Base-by-base conservation (phyloP, 1,140 invertebrate species). In the Whitmania pigra region DNA sequence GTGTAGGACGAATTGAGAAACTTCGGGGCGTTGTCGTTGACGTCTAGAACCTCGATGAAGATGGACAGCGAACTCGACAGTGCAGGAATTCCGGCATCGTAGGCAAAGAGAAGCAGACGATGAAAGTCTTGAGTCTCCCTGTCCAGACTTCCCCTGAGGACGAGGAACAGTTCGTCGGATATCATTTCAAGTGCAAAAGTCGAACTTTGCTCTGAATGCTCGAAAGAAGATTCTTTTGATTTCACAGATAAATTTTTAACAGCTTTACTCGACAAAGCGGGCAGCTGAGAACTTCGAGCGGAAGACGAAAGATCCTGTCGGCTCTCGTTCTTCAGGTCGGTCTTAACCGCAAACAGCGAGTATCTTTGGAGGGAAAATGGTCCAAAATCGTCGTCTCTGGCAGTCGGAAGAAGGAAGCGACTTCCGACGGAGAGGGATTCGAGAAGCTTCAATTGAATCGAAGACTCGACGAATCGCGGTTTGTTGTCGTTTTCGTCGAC, bases 21-120 rank as follows among this genome's bases (percentile, higher is more conserved):
- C 22, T 2, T 22, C n/a, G 71, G 71, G 17, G 25, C 53, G 27
- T 71, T 71, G 55, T 71, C 71, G 57, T 71, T 71, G 7, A 63
- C 71, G 36, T 71, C 55, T 1, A 27, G 3, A 0, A 71, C 29
- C n/a, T 40, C 18, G 18, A 63, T 40, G 4, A 25, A 13, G 71
- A 71, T 43, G 43, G 27, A 6, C 3, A 66, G n/a, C 5, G 53
- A 27, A 5, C 91, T 90, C 13, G 89, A 55, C 11, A 18, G 43
- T 15, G 57, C 13, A 63, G 22, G 22, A 17, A 25, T 1, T 0
- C 29, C 57, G 18, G 9, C 57, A 17, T 63, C 57, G 22, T 63
- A 22, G 22, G 22, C 57, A 25, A 25, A 22, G 22, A 25, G 22
- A n/a, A 25, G 22, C 22, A 22, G 22, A 4, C 22, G 22, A 63